phyloP scores from a whole-genome alignment of 2,888 invertebrate species.

The Deilephila elpenor region DNA sequence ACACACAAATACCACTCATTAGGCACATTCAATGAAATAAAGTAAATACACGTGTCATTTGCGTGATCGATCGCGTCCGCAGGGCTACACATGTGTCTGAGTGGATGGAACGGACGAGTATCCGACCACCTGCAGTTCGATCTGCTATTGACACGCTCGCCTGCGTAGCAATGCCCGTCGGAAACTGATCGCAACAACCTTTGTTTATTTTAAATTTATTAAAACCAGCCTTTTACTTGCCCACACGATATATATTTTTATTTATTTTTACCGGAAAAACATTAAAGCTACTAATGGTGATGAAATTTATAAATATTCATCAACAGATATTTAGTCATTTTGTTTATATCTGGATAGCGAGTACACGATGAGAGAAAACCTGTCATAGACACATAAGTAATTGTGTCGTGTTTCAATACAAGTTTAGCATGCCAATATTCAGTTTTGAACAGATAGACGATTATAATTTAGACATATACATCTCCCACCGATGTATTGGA shows the following conservation, averaged over 20 bases:
- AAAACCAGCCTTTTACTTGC: slow-evolving; percentile 6
- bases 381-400: too few relatives aligned
- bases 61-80: background rate
- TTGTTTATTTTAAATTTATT: slow-evolving; percentile 31
- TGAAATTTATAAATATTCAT: too few relatives aligned
- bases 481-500: too few relatives aligned
- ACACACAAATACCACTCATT: background rate
- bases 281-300: too few relatives aligned
- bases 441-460: too few relatives aligned
- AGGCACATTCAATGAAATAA: background rate
- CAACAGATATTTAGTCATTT: too few relatives aligned
- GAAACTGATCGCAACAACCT: slow-evolving; percentile 14
- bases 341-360: too few relatives aligned
- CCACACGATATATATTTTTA: background rate
- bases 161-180: slow-evolving; percentile 24
- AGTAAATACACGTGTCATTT: background rate
- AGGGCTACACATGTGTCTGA: slow-evolving; percentile 13
- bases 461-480: too few relatives aligned
- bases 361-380: too few relatives aligned
- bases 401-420: too few relatives aligned
- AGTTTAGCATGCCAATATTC: too few relatives aligned
- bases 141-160: slow-evolving; percentile 39
- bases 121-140: slow-evolving; percentile 42
- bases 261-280: too few relatives aligned
- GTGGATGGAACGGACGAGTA: slow-evolving; percentile 38